Evolutionary conservation across 2,797 vertebrate species (phyloP).

Genomic region (Scarus forsteni): DNA sequence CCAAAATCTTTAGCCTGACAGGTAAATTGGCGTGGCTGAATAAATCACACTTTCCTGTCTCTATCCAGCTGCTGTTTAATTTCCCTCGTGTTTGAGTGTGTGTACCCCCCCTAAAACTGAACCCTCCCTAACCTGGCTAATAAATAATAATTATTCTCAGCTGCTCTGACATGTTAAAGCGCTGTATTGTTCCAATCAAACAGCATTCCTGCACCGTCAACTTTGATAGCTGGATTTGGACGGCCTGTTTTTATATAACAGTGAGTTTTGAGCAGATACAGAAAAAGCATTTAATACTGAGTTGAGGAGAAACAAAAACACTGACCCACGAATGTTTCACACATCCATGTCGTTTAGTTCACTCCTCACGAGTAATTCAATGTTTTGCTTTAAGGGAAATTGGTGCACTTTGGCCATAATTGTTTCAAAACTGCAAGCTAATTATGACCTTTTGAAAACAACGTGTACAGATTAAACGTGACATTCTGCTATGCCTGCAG

Average conservation of each 20-base stretch:
- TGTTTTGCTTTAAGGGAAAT: constrained; percentile 77
- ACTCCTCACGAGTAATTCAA: constrained; percentile 65
- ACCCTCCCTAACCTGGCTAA: constrained; percentile 34
- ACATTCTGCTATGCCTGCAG: constrained; percentile 74
- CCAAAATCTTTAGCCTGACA: constrained; percentile 34
- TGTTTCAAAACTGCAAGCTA: constrained; percentile 78
- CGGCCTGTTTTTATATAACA: background rate
- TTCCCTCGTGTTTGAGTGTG: constrained; percentile 36
- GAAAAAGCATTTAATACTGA: constrained; percentile 46
- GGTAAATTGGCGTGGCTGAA: constrained; percentile 37
- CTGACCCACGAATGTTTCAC: constrained; percentile 64
- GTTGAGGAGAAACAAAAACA: constrained; percentile 46
- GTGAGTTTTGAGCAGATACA: constrained; percentile 29
- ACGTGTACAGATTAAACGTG: constrained; percentile 75
- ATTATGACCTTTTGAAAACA: constrained; percentile 81
- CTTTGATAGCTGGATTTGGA: background rate
- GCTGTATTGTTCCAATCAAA: constrained; percentile 38
- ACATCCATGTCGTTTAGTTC: constrained; percentile 55
- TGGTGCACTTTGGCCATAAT: constrained; percentile 78
- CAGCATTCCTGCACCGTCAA: background rate
- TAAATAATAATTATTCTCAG: constrained; percentile 61
- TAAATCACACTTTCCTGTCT: constrained; percentile 46
- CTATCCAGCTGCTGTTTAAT: constrained; percentile 67
- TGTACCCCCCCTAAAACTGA: constrained; percentile 30
- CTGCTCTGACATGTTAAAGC: constrained; percentile 49